Percentiles rank a stretch among this genome's conserved stretches.
phyloP scores from a whole-genome alignment of 2,888 invertebrate genomes.

The Proisotoma minuta region DNA sequence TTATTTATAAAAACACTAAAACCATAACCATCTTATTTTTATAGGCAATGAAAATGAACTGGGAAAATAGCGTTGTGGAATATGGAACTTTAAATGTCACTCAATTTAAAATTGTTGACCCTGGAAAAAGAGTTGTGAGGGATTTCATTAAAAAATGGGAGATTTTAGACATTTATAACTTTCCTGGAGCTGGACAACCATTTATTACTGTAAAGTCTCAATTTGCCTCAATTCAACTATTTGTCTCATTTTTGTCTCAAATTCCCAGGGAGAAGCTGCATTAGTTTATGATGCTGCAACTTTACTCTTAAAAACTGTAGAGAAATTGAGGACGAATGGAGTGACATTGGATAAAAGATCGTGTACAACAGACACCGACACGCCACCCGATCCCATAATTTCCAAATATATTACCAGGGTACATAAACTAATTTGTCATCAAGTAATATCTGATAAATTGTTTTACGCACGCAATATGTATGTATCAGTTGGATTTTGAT shows the following conservation, averaged over 20 bases:
- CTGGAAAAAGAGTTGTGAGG: constrained; percentile 71
- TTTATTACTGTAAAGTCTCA: constrained; percentile 74
- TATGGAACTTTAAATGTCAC: constrained; percentile 98
- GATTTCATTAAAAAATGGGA: constrained; percentile 85
- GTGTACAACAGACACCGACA: too few species aligned
- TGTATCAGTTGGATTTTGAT: constrained; percentile 73
- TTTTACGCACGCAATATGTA: too few species aligned
- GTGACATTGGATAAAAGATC: too few species aligned
- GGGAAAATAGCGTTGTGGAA: constrained; percentile 91
- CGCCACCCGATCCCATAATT: too few species aligned
- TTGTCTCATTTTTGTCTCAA: background rate
- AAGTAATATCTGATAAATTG: too few species aligned
- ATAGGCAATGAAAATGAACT: constrained; percentile 93
- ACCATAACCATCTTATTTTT: too few species aligned
- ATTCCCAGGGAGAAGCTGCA: constrained; percentile 80
- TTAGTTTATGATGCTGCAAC: constrained; percentile 94
- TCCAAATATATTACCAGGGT: too few species aligned
- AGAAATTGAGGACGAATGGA: too few species aligned
- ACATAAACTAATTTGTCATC: too few species aligned
- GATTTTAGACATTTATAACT: constrained; percentile 68
- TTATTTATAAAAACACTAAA: too few species aligned
- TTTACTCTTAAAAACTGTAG: too few species aligned
- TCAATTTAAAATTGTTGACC: constrained; percentile 91
- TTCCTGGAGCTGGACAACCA: constrained; percentile 66
- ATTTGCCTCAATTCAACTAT: background rate